Evolutionary conservation across 2,797 vertebrate species (phyloP).

Genomic region (Lacerta agilis): DNA sequence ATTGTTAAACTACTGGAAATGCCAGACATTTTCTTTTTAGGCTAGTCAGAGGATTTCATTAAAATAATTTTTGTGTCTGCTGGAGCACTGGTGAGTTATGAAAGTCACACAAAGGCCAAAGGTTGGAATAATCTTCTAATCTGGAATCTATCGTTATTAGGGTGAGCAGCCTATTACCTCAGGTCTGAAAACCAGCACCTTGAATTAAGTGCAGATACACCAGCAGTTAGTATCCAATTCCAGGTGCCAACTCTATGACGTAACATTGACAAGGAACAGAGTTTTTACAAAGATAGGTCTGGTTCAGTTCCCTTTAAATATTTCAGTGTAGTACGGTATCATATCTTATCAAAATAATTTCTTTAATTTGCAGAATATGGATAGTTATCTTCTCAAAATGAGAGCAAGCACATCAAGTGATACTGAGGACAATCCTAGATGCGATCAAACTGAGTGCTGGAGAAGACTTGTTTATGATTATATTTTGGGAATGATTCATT

Average conservation of each 20-base stretch:
- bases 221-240: not conserved
- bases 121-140: not conserved
- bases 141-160: not conserved
- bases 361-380: too few species aligned
- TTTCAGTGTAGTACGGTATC: too few species aligned
- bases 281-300: not conserved
- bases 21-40: not conserved
- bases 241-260: not conserved
- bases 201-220: not conserved
- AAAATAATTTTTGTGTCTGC: not conserved
- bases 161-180: not conserved
- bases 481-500: too few species aligned
- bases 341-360: too few species aligned
- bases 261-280: not conserved
- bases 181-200: not conserved
- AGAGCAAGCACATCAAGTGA: too few species aligned
- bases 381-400: too few species aligned
- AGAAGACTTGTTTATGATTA: too few species aligned
- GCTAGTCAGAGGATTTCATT: not conserved
- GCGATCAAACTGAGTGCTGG: too few species aligned
- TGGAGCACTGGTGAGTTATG: not conserved
- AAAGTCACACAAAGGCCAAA: not conserved
- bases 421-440: too few species aligned
- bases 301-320: not conserved
- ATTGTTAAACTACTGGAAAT: not conserved